Base-by-base conservation (phyloP, 1,140 invertebrate genomes). In the Heliconius congener region DNA sequence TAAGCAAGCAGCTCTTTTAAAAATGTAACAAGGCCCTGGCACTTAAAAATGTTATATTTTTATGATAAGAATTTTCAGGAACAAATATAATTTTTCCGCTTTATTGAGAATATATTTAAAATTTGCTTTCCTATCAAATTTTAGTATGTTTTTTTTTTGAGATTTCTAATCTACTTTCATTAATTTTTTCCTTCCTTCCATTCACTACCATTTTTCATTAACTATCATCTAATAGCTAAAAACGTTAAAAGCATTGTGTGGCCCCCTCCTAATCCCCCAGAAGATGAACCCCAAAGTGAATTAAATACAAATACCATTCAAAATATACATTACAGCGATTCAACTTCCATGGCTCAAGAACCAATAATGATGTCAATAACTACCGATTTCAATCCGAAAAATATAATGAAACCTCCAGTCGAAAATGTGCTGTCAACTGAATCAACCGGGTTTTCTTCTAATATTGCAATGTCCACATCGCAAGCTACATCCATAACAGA, bases 181-280 rank as follows among this genome's bases (percentile, higher is more conserved):
- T 81, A 89, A 85, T 89, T 91, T 90, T 88, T 87, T 88, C 76
- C 84, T 81, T 85, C 84, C 83, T 83, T 81, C 87, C 86, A 84
- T 83, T 87, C 77, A 72, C 85, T 87, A 89, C 84, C 86, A 76
- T 84, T 30, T 76, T 79, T 66, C 81, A 86, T 83, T 83, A 81
- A 87, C 85, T 76, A 87, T 77, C 81, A 80, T 85, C 89, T 91
- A 94, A 93, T 87, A 95, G 94, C 86, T 80, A 94, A 95, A 91
- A 94, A 92, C 90, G 91, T 95, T 70, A 95, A 95, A 94, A 96
- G 95, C 89, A 95, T 96, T 92, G 95, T 96, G 86, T 96, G 96
- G 96, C 96, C 96, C 82, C 96, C 96, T 82, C 87, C 89, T 77
- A 95, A 92, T 87, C 90, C 90, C 70, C 88, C 90, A 76, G 93